Conservation (phyloP, 2,113 vertebrate species). For the Antechinus flavipes region DNA sequence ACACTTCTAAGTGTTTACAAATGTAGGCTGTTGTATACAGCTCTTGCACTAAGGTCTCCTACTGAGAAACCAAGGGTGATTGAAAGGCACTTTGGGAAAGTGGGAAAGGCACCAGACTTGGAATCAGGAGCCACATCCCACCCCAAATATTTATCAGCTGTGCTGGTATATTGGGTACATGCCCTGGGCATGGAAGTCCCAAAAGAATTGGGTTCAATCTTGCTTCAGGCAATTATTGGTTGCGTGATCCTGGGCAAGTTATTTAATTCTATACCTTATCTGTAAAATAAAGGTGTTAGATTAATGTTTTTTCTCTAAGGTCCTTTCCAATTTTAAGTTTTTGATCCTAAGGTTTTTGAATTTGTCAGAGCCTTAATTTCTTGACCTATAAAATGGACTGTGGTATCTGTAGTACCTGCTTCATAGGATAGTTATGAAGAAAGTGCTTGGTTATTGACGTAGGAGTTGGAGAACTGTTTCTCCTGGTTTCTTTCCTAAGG, state of each 20-base stretch:
- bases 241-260: not conserved
- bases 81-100: not conserved
- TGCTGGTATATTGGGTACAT: not conserved
- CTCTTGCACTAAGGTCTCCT: not conserved
- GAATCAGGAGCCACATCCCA: not conserved
- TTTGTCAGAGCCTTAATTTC: not conserved
- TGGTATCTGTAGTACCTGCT: not conserved
- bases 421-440: not conserved
- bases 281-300: not conserved
- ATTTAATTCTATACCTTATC: not conserved
- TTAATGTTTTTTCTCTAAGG: not conserved
- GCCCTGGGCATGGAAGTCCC: not conserved
- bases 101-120: not conserved
- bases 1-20: not conserved
- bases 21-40: not conserved
- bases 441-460: not conserved
- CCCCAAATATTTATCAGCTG: not conserved
- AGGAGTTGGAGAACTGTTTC: not conserved
- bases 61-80: not conserved
- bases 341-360: not conserved
- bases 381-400: not conserved
- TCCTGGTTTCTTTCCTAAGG: not conserved
- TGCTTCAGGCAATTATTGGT: not conserved
- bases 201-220: not conserved
- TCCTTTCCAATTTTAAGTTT: not conserved